Evolutionary conservation across 2,888 invertebrate species (phyloP), one percentile per base, ranked within the genome.

Genomic region (Euzophera pinguis): DNA sequence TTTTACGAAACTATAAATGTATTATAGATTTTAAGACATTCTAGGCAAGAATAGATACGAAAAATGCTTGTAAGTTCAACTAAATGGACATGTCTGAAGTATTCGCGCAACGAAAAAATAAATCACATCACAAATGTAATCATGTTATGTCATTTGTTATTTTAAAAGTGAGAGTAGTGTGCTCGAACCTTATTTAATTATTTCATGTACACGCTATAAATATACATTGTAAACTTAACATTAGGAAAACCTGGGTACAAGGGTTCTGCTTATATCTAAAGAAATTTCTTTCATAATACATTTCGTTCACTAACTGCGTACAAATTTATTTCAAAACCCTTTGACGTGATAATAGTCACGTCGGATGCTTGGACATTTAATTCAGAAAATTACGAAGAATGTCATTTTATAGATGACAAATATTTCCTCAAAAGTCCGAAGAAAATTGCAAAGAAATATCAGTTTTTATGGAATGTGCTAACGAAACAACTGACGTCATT

Each of bases 161-260:
- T 17, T 50, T 39, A 38, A 50, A 50, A 50, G 50, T 50, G 50
- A 50, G 27, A 41, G 50, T 50, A 32, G 7, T 4, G 7, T 32
- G 32, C 3, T 22, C 22, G 22, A 3, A 22, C 22, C 22, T 22
- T 22, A 22, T n/a, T n/a, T n/a, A n/a, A n/a, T n/a, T n/a, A n/a
- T n/a, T n/a, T n/a, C n/a, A n/a, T n/a, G n/a, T n/a, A n/a, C n/a
- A n/a, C n/a, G n/a, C n/a, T n/a, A n/a, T n/a, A n/a, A n/a, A n/a
- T n/a, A n/a, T n/a, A n/a, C n/a, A n/a, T n/a, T n/a, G n/a, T n/a
- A n/a, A n/a, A n/a, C n/a, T n/a, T n/a, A n/a, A n/a, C n/a, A n/a
- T n/a, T n/a, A n/a, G n/a, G n/a, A n/a, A n/a, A n/a, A n/a, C n/a
- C n/a, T n/a, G n/a, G n/a, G n/a, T n/a, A n/a, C n/a, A n/a, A n/a